phyloP scores from a whole-genome alignment of 2,797 vertebrate species.

The Semaprochilodus insignis region DNA sequence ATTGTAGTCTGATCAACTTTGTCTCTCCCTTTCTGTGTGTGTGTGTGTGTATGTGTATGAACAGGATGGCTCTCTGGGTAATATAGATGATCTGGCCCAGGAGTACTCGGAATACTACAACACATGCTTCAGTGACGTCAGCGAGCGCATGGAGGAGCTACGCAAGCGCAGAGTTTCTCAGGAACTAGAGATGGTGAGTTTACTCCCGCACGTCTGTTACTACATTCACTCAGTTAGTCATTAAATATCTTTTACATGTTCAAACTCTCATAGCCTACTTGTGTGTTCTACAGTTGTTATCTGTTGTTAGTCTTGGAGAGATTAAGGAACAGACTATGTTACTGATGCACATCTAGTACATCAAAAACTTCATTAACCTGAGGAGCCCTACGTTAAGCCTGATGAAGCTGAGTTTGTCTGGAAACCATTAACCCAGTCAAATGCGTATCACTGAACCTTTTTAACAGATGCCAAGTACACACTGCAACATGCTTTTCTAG shows the following conservation, averaged over 20 bases:
- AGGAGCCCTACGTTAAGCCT: background rate
- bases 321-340: background rate
- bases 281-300: too few species aligned
- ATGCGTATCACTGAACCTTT: background rate
- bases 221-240: background rate
- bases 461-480: background rate
- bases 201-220: background rate
- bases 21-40: slow-evolving; percentile 26
- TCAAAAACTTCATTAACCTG: background rate
- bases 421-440: slow-evolving; percentile 18
- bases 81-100: slow-evolving; percentile 97
- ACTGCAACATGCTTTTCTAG: background rate
- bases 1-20: slow-evolving; percentile 2
- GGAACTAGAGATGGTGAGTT: slow-evolving; percentile 90
- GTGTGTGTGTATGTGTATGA: slow-evolving; percentile 3
- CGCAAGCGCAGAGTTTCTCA: slow-evolving; percentile 92
- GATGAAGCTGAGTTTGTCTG: slow-evolving; percentile 31
- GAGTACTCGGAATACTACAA: slow-evolving; percentile 99
- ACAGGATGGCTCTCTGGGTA: slow-evolving; percentile 96
- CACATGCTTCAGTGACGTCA: slow-evolving; percentile 94
- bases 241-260: background rate
- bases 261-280: too few species aligned
- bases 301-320: too few species aligned
- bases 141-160: slow-evolving; percentile 96
- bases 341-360: background rate